Conservation (phyloP, 2,888 invertebrate species). For the Catotricha subobsoleta region DNA sequence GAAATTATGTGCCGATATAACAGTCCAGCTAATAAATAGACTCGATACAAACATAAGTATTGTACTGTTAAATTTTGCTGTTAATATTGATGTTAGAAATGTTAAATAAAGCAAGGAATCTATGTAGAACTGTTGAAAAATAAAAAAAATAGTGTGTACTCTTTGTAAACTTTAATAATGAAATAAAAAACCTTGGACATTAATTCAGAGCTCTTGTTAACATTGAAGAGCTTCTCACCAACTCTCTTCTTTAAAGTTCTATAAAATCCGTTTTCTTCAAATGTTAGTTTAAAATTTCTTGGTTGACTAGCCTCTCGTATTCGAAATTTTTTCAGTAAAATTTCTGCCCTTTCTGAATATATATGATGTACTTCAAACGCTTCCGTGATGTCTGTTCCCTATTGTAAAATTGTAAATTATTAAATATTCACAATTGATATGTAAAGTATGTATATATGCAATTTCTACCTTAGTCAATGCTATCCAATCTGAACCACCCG, state of each 20-base stretch:
- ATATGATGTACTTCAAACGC: slow-evolving; percentile 59
- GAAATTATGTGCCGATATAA: slow-evolving; percentile 54
- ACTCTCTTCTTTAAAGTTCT: slow-evolving; percentile 44
- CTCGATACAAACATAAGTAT: slow-evolving; percentile 32
- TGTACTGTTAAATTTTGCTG: slow-evolving; percentile 22
- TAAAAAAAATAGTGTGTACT: not conserved
- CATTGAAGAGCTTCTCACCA: slow-evolving; percentile 34
- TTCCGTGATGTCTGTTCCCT: slow-evolving; percentile 67
- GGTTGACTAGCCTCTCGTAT: slow-evolving; percentile 41
- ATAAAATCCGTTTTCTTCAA: slow-evolving; percentile 57
- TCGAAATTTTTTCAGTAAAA: slow-evolving; percentile 44
- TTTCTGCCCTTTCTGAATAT: slow-evolving; percentile 33
- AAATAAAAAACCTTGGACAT: slow-evolving; percentile 7
- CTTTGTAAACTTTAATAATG: not conserved
- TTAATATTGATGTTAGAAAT: slow-evolving; percentile 23
- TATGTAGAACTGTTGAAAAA: slow-evolving; percentile 21
- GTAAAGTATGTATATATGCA: not conserved
- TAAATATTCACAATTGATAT: not conserved
- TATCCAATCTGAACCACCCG: slow-evolving; percentile 68
- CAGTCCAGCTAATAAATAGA: slow-evolving; percentile 36
- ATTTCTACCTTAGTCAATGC: slow-evolving; percentile 40
- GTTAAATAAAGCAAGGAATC: slow-evolving; percentile 26
- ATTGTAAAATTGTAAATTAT: not conserved
- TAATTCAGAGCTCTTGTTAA: too few species aligned
- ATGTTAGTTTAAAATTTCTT: slow-evolving; percentile 53